Evolutionary conservation across 2,113 vertebrate genomes (phyloP), one percentile per base, ranked within the genome.

Genomic region (Corythornis vintsioides): DNA sequence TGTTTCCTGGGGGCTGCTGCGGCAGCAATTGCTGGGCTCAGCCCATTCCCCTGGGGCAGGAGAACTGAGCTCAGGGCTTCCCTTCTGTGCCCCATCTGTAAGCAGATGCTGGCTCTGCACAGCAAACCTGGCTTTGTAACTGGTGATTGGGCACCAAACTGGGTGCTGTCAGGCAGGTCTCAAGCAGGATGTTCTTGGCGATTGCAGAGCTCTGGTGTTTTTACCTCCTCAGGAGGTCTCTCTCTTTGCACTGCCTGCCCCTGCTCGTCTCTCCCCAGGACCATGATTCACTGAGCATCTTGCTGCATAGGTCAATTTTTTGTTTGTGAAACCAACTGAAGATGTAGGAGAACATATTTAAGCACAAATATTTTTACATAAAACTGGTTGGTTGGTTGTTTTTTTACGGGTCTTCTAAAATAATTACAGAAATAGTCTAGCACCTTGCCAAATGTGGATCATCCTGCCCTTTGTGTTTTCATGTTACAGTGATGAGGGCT

Each of bases 321-420:
- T 52, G 29, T 6, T 18, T 38, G 40, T 48, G 77, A 71, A 31
- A 15, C 59, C 79, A 15, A 0, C 22, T 2, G 75, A 42, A 20
- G 73, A 1, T 7, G n/a, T 0, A 7, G 59, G 50, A 26, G 52
- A 1, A 24, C 0, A 14, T 1, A 1, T 18, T 15, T 2, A 10
- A 31, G 59, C 1, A 0, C 26, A 15, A 3, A 18, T 19, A 13
- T 20, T 61, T 52, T n/a, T 12, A 3, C 6, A 1, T 31, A 6
- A 7, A 42, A 21, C 3, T 1, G 6, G 43, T 38, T 38, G 38
- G 42, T 19, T 31, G 10, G 18, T 47, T 47, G 17, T 50, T 1
- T 65, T 76, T 33, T 9, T 17, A 10, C 33, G 45, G 10, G 24
- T 14, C 14, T 26, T 28, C 43, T 57, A 8, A 65, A 48, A 26